A percentile compares a stretch with the other conserved stretches of the same genome.
Evolutionary conservation across 2,113 vertebrate genomes (phyloP).

Genomic region (Penelope pileata): DNA sequence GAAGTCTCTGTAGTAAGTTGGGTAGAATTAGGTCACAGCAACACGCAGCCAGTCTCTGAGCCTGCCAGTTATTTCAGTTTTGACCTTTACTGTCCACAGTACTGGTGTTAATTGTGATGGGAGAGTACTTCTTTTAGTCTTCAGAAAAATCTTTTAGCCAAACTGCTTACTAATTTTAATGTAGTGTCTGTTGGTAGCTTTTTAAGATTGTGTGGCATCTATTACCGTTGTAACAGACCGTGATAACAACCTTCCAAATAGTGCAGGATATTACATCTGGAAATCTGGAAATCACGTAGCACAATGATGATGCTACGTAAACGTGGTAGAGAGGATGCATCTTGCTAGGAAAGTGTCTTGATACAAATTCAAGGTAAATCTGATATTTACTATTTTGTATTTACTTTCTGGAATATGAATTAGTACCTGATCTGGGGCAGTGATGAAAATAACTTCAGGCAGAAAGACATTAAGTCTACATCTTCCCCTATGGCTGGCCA

Average conservation of each 20-base stretch:
- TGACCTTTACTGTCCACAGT: slow-evolving; percentile 44
- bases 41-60: neutral
- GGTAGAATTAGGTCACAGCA: slow-evolving; percentile 53
- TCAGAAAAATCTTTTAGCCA: neutral
- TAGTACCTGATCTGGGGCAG: neutral
- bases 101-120: neutral
- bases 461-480: neutral
- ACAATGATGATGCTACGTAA: neutral
- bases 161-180: neutral
- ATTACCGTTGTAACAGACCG: neutral
- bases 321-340: neutral
- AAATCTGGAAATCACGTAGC: neutral
- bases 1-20: slow-evolving; percentile 49
- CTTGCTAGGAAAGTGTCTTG: neutral
- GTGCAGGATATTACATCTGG: neutral
- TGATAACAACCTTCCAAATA: neutral
- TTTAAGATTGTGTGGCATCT: neutral
- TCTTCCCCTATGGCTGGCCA: neutral
- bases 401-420: neutral
- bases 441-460: neutral
- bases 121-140: neutral
- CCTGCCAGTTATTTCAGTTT: slow-evolving; percentile 49
- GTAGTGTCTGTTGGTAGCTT: neutral
- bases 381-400: neutral
- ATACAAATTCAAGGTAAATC: neutral